Evolutionary conservation across 2,888 invertebrate genomes (phyloP).

Genomic region (Oxyteleia sp.): DNA sequence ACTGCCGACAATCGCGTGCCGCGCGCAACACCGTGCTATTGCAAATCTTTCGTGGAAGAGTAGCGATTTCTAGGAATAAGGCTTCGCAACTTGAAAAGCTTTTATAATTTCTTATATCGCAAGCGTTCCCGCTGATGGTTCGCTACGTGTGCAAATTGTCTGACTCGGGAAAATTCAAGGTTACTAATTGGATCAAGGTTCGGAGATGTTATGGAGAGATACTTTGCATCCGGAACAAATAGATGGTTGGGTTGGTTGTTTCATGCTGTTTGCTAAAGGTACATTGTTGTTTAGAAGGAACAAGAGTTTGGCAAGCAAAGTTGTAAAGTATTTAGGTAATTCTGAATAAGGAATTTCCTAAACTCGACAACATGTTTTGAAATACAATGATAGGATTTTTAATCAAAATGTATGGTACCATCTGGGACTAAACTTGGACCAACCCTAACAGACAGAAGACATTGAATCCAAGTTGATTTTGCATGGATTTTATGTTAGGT

Average conservation of each 20-base stretch:
- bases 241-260: constrained; percentile 3
- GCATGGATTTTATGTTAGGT: too few species aligned
- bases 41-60: constrained; percentile 48
- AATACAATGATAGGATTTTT: too few species aligned
- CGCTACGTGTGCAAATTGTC: constrained; percentile 40
- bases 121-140: constrained; percentile 10
- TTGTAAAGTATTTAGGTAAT: background rate
- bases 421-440: too few species aligned
- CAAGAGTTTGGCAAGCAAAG: background rate
- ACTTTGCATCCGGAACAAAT: constrained; percentile 27
- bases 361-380: too few species aligned
- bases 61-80: constrained; percentile 57
- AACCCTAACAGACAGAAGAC: too few species aligned
- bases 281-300: constrained; percentile 12
- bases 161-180: constrained; percentile 21
- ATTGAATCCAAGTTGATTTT: too few species aligned
- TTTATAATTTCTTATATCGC: constrained; percentile 10
- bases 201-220: constrained; percentile 25
- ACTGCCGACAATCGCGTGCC: constrained; percentile 45
- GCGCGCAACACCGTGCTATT: constrained; percentile 26
- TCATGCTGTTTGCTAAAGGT: background rate
- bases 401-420: too few species aligned
- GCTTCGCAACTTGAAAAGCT: constrained; percentile 38
- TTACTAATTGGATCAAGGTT: constrained; percentile 6
- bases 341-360: too few species aligned